These are phyloP conservation scores for Drepanosiphum platanoidis DNA, from an alignment of 2,888 invertebrate genomes.

Conservation along the genomic window DNA sequence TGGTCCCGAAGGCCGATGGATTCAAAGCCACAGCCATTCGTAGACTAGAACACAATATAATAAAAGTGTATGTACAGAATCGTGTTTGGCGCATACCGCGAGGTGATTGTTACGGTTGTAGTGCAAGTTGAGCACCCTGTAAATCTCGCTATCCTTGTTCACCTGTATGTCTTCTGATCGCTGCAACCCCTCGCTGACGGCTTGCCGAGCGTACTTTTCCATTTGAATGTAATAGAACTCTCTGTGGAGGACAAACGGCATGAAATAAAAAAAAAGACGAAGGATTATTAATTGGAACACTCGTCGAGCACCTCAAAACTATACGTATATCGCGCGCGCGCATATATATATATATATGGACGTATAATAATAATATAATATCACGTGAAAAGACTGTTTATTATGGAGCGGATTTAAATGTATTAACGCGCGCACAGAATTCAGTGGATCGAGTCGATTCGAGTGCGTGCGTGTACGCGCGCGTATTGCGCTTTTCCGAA, in stretches of 20 bases:
- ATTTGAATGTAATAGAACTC: constrained; percentile 99
- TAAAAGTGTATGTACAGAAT: not conserved
- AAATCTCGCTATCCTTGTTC: constrained; percentile 94
- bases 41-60: not conserved
- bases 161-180: constrained; percentile 93
- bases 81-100: constrained; percentile 77
- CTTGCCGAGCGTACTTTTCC: constrained; percentile 99
- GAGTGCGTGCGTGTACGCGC: not conserved
- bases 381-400: not conserved
- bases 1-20: not conserved
- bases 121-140: constrained; percentile 97
- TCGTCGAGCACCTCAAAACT: not conserved
- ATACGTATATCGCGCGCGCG: too few species aligned
- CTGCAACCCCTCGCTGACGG: constrained; percentile 95
- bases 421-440: not conserved
- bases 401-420: not conserved
- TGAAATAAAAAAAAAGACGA: constrained; percentile 48
- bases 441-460: constrained; percentile 44
- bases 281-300: not conserved
- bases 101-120: constrained; percentile 98
- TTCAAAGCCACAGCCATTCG: not conserved
- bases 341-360: too few species aligned
- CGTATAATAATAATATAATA: not conserved
- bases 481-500: constrained; percentile 50
- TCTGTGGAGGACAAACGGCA: constrained; percentile 74